Conservation (phyloP, 2,797 vertebrate genomes). For the Hoplostethus atlanticus region DNA sequence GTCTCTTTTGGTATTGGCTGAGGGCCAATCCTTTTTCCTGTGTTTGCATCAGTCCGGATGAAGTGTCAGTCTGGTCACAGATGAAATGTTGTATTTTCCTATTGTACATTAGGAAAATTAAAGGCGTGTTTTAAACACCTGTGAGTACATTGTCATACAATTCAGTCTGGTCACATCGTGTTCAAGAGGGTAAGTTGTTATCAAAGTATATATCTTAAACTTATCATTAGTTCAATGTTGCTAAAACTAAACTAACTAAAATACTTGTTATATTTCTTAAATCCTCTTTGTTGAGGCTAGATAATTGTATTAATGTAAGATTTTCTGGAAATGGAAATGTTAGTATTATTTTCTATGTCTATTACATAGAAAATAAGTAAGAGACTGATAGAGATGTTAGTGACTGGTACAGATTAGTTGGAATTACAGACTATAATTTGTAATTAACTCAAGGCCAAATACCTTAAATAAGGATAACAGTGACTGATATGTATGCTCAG, state of each 20-base stretch:
- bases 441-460: no score
- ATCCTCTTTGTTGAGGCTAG: no score
- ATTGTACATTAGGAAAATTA: constrained; percentile 70
- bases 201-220: neutral
- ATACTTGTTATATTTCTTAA: neutral
- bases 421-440: no score
- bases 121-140: constrained; percentile 40
- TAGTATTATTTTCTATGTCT: no score
- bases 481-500: no score
- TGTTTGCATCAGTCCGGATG: constrained; percentile 70
- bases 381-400: no score
- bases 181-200: constrained; percentile 55
- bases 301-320: no score
- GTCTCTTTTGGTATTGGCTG: constrained; percentile 21
- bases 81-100: constrained; percentile 35
- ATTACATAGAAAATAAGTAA: no score
- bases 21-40: constrained; percentile 43
- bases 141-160: neutral
- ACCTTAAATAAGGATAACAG: no score
- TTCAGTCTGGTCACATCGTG: neutral
- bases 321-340: no score
- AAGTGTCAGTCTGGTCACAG: constrained; percentile 23
- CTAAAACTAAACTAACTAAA: neutral
- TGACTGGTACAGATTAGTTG: no score
- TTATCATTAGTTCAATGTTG: neutral